A percentile compares a stretch with the other conserved stretches of the same genome.
Conservation (phyloP, 2,113 vertebrate species). For the Montifringilla adamsi region DNA sequence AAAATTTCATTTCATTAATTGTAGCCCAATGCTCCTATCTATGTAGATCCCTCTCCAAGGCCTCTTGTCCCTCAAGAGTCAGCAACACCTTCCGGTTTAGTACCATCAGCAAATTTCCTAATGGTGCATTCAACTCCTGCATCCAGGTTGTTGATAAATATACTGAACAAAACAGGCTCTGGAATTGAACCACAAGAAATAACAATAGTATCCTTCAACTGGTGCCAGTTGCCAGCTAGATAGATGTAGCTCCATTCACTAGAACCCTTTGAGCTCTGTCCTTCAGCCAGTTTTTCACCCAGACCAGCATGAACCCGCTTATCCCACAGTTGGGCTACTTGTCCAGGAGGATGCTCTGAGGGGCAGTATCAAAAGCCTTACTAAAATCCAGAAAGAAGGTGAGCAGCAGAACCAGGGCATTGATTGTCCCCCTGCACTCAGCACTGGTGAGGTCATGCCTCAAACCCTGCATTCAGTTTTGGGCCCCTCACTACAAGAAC, state of each 20-base stretch:
- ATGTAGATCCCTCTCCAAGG: background rate
- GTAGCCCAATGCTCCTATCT: background rate
- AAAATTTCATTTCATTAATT: background rate
- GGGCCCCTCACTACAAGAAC: background rate
- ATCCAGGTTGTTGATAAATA: background rate
- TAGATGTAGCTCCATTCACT: background rate
- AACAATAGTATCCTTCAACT: background rate
- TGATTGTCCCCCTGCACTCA: background rate
- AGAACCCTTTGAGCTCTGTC: background rate
- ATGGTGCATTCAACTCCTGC: background rate
- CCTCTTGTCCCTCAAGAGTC: background rate
- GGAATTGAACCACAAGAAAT: background rate
- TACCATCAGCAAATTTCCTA: background rate
- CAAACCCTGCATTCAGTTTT: background rate
- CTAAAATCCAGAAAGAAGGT: background rate
- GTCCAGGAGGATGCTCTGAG: background rate
- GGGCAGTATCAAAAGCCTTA: background rate
- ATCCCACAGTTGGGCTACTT: background rate
- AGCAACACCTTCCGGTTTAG: background rate
- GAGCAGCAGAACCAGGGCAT: background rate
- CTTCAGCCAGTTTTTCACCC: background rate
- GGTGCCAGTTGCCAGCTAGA: background rate
- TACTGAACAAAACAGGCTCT: background rate
- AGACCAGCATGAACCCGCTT: background rate
- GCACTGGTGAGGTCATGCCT: background rate